Base-by-base conservation (phyloP, 2,888 invertebrate genomes). In the Sphecodes monilicornis region DNA sequence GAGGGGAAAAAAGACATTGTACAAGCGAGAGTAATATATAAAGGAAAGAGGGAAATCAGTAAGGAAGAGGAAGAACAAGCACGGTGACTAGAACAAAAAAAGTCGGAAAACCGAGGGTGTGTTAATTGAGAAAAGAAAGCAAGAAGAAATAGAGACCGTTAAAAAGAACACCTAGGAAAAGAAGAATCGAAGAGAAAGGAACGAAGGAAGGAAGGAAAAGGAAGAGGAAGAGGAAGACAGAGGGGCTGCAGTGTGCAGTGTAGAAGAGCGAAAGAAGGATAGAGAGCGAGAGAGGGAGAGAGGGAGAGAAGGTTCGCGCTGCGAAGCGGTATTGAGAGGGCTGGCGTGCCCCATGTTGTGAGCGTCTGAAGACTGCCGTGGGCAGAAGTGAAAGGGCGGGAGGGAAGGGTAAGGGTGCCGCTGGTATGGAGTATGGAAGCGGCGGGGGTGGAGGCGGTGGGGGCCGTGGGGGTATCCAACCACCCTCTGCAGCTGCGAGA, bases 381-480 rank as follows among this genome's bases (percentile, higher is more conserved):
- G 92, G 91, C 92, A 91, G 91, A 88, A 90, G 88, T 84, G 89
- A 88, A 90, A 88, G 91, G 82, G 81, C 10, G 78, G 86, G 86
- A 71, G 86, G 77, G 66, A 81, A 81, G 86, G 93, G 88, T 85
- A 88, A 90, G 93, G 92, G 93, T 92, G 92, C 91, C 91, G 92
- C 90, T 91, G 94, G 92, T 91, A 94, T 94, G 94, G 94, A 94
- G 93, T 94, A 94, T 93, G 94, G 94, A 86, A 91, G 91, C 86
- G 91, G 89, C 77, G 85, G 85, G 80, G 91, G 91, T 85, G 92
- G 89, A 79, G 91, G 91, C 82, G 92, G 93, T 76, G 92, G 93
- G 83, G 91, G 92, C 84, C 93, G 93, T 80, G 93, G 93, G 88
- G 94, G 94, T 80, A 94, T 94, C 90, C 94, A 94, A 90, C 94